Evolutionary conservation across 53 echinoderm and acorn worm species (phyloP).

Genomic region (Holothuria leucospilota): DNA sequence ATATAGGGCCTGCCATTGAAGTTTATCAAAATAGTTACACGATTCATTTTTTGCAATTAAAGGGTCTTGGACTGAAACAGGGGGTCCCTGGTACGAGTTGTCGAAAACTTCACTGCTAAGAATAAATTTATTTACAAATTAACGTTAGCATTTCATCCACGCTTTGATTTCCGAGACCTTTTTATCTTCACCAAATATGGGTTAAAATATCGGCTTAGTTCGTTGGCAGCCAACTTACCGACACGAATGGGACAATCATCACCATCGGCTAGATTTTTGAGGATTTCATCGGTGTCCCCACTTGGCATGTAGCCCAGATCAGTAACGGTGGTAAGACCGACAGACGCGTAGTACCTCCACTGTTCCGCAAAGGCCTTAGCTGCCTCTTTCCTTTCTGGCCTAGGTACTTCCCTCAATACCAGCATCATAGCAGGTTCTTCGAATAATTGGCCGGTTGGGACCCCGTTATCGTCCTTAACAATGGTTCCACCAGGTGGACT

Average conservation of each 20-base stretch:
- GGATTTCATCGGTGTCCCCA: constrained; percentile 1
- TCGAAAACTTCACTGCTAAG: too few relatives aligned
- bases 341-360: constrained; percentile 61
- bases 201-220: too few relatives aligned
- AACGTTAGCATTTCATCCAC: too few relatives aligned
- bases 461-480: constrained; percentile 54
- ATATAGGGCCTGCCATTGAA: too few relatives aligned
- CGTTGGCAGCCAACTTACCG: not conserved
- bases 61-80: too few relatives aligned
- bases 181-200: too few relatives aligned
- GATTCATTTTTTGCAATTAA: too few relatives aligned
- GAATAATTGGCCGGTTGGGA: constrained; percentile 66
- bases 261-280: constrained; percentile 51
- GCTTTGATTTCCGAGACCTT: too few relatives aligned
- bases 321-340: constrained; percentile 68
- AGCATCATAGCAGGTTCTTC: constrained; percentile 62
- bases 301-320: constrained; percentile 68
- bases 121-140: too few relatives aligned
- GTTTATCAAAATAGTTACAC: too few relatives aligned
- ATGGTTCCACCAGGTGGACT: constrained; percentile 63
- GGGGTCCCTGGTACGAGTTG: too few relatives aligned
- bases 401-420: constrained; percentile 32
- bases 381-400: constrained; percentile 9
- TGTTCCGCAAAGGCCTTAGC: constrained; percentile 17
- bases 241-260: constrained; percentile 35